Evolutionary conservation across 2,888 invertebrate genomes (phyloP), one percentile per base, ranked within the genome.

Genomic region (Drosophila pullipes): DNA sequence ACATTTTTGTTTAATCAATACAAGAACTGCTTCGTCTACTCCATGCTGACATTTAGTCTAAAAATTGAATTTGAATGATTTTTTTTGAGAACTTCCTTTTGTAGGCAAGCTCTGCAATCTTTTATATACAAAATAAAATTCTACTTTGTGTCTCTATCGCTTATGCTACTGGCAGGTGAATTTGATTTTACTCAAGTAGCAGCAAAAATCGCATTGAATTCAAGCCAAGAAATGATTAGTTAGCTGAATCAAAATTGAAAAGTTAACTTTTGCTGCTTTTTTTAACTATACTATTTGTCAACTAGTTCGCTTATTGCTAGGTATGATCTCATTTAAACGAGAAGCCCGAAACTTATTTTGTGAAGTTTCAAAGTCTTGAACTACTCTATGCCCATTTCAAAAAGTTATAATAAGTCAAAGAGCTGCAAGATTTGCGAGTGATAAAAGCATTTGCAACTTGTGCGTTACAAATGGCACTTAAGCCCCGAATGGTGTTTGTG

Each of bases 381-480:
- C 31, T 58, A 16, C 31, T 52, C 4, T n/a, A 22, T 37, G 52
- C 28, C 63, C 33, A 35, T 30, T 31, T 35, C 16, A 10, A 18
- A 44, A 58, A 66, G 58, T 75, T 65, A 39, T 77, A 69, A 76
- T 69, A 76, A 41, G 70, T 49, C 67, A 37, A 70, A 54, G 59
- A 68, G 49, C 55, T 57, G 53, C 18, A 37, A 31, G 70, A 70
- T 67, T 70, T 54, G n/a, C 39, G 66, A 57, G 60, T 66, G 76
- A 50, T 63, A 69, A 69, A 69, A 69, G 76, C 57, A 39, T 64
- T 60, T 41, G 66, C 44, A 73, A 73, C 69, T 74, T 76, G 58
- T 80, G 80, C 79, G 80, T 79, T 79, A 79, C 80, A 79, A 79
- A 76, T 80, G 73, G 69, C 76, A 80, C 80, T 79, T 79, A 79